A percentile compares a stretch with the other conserved stretches of the same genome.
Evolutionary conservation across 1,140 invertebrate genomes (phyloP).

Genomic region (Hesperophylax magnus): DNA sequence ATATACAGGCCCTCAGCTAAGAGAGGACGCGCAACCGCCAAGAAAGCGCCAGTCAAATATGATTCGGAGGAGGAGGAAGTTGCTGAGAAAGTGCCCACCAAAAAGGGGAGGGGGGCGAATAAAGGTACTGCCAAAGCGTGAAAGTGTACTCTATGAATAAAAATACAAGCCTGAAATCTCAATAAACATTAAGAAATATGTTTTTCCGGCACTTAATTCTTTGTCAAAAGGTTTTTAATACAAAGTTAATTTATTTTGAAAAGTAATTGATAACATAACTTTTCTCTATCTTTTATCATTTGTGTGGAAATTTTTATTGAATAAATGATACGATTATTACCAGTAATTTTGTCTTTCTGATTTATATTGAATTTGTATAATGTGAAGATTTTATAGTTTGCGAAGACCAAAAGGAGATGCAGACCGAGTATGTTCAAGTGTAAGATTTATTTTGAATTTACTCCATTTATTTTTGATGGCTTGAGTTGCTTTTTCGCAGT

Average conservation of each 20-base stretch:
- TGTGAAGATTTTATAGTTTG: conserved; percentile 5
- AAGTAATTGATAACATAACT: not conserved
- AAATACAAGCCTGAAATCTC: not conserved
- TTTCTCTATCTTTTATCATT: conserved; percentile 18
- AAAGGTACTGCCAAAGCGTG: conserved; percentile 45
- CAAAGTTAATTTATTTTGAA: conserved; percentile 10
- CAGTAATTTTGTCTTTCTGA: conserved; percentile 31
- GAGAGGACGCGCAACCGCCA: conserved; percentile 29
- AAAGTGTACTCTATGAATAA: not conserved
- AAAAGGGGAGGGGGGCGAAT: conserved; percentile 37
- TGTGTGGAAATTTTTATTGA: conserved; percentile 40
- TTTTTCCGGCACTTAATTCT: not conserved
- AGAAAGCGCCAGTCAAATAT: conserved; percentile 36
- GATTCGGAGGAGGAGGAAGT: conserved; percentile 20
- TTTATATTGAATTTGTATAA: conserved; percentile 5
- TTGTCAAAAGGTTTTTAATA: conserved; percentile 15
- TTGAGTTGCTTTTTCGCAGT: too few relatives aligned
- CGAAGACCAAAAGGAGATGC: not conserved
- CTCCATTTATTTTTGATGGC: too few relatives aligned
- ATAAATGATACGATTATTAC: conserved; percentile 37
- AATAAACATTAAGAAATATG: conserved; percentile 3
- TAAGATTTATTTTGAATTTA: too few relatives aligned
- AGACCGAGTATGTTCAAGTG: too few relatives aligned
- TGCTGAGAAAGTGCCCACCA: conserved; percentile 30
- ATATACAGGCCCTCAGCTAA: conserved; percentile 46